Evolutionary conservation across 1,140 invertebrate genomes (phyloP).

Genomic region (Diploscapter pachys): DNA sequence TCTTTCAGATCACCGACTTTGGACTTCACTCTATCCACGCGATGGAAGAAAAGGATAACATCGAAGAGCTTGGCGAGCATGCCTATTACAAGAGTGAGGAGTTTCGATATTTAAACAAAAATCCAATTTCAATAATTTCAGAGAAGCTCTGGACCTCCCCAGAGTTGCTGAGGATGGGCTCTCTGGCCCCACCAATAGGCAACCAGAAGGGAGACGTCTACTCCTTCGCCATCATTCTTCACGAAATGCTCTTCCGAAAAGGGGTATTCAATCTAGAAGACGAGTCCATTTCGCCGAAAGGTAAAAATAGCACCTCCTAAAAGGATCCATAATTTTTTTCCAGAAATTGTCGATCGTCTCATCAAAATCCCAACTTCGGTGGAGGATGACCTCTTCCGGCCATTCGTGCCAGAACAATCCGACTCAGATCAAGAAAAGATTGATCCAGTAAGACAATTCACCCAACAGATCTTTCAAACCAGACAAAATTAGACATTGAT

Average conservation of each 20-base stretch:
- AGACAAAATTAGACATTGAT: conserved; percentile 71
- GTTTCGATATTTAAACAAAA: neutral
- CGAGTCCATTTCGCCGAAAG: conserved; percentile 54
- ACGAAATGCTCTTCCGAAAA: conserved; percentile 74
- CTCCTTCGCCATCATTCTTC: conserved; percentile 87
- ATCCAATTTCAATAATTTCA: conserved; percentile 36
- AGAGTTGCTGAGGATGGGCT: conserved; percentile 60
- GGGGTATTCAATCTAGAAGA: conserved; percentile 82
- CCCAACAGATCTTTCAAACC: too few relatives aligned
- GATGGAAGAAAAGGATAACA: conserved; percentile 66
- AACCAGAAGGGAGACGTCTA: conserved; percentile 86
- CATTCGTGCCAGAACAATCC: conserved; percentile 41
- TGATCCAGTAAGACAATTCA: conserved; percentile 35
- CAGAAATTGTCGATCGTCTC: conserved; percentile 77
- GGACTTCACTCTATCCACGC: conserved; percentile 73
- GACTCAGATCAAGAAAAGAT: conserved; percentile 42
- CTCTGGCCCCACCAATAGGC: conserved; percentile 61
- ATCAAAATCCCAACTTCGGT: conserved; percentile 56
- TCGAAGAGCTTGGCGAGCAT: conserved; percentile 77
- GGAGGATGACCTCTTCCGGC: conserved; percentile 43
- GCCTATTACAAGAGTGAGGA: conserved; percentile 80
- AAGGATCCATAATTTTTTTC: neutral
- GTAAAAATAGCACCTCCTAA: too few relatives aligned
- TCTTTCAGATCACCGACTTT: conserved; percentile 76
- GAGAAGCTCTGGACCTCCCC: conserved; percentile 62